Conservation (phyloP, 2,797 vertebrate species). For the Argentina silus region DNA sequence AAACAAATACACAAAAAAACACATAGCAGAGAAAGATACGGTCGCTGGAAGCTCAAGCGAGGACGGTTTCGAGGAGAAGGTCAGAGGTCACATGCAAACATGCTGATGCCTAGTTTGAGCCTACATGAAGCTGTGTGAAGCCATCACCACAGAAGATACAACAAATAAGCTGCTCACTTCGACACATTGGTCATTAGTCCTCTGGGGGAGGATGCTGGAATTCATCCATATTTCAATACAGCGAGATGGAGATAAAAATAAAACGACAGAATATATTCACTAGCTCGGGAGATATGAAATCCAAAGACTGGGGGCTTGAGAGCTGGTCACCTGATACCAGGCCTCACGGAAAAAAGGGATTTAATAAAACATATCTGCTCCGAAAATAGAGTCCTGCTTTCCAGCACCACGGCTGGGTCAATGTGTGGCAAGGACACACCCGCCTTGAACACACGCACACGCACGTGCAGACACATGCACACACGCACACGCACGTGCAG, state of each 20-base stretch:
- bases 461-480: not conserved
- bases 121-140: not conserved
- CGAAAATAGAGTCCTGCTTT: slow-evolving; percentile 43
- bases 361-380: slow-evolving; percentile 54
- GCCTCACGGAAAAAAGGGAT: slow-evolving; percentile 29
- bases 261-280: slow-evolving; percentile 21
- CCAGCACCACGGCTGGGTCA: slow-evolving; percentile 18
- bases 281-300: slow-evolving; percentile 22
- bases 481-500: not conserved
- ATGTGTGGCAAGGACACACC: slow-evolving; percentile 25
- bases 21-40: not conserved
- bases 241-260: slow-evolving; percentile 16
- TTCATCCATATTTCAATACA: slow-evolving; percentile 16
- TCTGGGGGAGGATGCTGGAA: not conserved
- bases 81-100: slow-evolving; percentile 20
- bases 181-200: slow-evolving; percentile 2
- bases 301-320: slow-evolving; percentile 33
- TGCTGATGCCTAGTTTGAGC: not conserved
- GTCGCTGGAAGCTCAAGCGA: slow-evolving; percentile 37
- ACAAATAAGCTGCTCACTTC: slow-evolving; percentile 1
- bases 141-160: not conserved
- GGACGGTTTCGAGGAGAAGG: slow-evolving; percentile 18
- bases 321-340: slow-evolving; percentile 41
- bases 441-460: slow-evolving; percentile 5
- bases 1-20: slow-evolving; percentile 1